Evolutionary conservation across 2,797 vertebrate species (phyloP), one percentile per base, ranked within the genome.

Genomic region (Apogon talboti): DNA sequence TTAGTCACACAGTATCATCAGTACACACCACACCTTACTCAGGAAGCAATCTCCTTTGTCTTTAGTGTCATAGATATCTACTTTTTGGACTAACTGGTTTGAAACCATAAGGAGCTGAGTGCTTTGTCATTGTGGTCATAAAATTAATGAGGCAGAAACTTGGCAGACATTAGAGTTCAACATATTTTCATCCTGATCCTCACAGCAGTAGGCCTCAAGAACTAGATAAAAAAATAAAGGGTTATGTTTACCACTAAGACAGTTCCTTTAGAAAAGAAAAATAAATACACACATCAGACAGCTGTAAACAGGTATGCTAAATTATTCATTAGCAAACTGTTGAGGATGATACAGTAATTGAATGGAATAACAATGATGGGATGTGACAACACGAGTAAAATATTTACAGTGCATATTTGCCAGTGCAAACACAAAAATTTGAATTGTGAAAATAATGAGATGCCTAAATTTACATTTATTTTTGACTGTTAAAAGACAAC

Each of bases 11-110:
- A 80, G 60, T 50, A 74, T 57, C 38, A 65, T 44, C 58, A 11
- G 12, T 0, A 12, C 63, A 46, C 43, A 51, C 18, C 43, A 66
- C 54, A 38, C 35, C 47, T 58, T 56, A 24, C 7, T 48, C 7
- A 28, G 41, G 11, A 47, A 9, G 30, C 19, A 8, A 7, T 12
- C 46, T 44, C 14, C 47, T 18, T 33, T 59, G 19, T 60, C 15
- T 52, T 33, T 38, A 13, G 15, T 28, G 80, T 88, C 65, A 42
- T 51, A 71, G 75, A 86, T 28, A 72, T 67, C 28, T 56, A 67
- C 30, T 74, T 82, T 76, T 19, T 75, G 58, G 43, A 74, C 80
- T 92, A 92, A 89, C 84, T 91, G 47, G 57, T 63, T 53, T 44
- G 45, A 83, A 47, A 61, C 60, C 59, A 88, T 89, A 91, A 72